Conservation (phyloP, 2,888 invertebrate species). For the Lysandra coridon region DNA sequence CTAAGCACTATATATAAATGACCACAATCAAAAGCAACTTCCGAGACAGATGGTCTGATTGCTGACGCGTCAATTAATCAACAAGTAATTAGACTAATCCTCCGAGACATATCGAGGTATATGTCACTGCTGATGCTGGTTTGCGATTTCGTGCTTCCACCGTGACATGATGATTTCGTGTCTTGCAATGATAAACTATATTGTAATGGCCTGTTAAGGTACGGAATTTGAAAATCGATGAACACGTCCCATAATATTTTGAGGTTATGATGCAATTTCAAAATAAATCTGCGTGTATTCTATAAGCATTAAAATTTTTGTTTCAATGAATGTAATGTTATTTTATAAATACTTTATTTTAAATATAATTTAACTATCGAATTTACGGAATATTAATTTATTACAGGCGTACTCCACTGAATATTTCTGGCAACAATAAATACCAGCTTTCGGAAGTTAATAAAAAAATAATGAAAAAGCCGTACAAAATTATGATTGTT, state of each 20-base stretch:
- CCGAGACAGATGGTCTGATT: conserved; percentile 47
- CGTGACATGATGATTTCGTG: background rate
- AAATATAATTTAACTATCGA: no score
- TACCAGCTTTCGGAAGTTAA: background rate
- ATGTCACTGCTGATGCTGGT: conserved; percentile 17
- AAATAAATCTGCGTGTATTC: no score
- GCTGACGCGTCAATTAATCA: conserved; percentile 56
- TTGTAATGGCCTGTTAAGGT: background rate
- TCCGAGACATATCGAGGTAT: conserved; percentile 7
- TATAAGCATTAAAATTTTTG: no score
- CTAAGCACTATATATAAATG: conserved; percentile 33
- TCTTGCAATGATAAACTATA: background rate
- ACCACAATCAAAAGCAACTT: conserved; percentile 39
- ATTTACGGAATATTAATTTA: background rate
- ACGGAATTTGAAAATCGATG: no score
- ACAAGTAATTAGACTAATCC: conserved; percentile 44
- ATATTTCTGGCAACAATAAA: background rate
- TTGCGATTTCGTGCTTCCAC: conserved; percentile 8
- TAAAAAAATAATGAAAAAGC: background rate
- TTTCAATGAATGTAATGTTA: no score
- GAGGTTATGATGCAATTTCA: no score
- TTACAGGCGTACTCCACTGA: background rate
- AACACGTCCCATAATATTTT: no score
- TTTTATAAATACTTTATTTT: no score
- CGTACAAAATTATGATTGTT: background rate